These are phyloP conservation scores for Drosophila borborema DNA, from an alignment of 2,888 invertebrate species.

Conservation along the genomic window DNA sequence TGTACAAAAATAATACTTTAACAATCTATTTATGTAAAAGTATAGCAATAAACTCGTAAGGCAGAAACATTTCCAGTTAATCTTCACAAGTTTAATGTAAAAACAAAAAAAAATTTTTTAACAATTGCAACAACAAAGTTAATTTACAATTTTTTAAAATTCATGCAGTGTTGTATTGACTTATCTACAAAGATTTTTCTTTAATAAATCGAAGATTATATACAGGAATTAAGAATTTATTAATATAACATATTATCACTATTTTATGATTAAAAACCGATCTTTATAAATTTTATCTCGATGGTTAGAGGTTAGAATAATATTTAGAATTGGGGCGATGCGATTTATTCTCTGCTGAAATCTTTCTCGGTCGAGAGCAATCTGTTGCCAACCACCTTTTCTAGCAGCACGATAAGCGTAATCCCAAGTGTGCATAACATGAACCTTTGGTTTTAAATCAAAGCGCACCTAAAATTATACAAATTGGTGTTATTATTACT, in stretches of 20 bases:
- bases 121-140: constrained; percentile 15
- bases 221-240: constrained; percentile 56
- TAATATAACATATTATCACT: constrained; percentile 46
- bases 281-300: constrained; percentile 81
- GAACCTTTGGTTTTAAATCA: constrained; percentile 86
- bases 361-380: constrained; percentile 86
- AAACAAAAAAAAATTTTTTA: constrained; percentile 3
- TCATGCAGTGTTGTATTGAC: constrained; percentile 8
- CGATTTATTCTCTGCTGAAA: constrained; percentile 80
- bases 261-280: constrained; percentile 70
- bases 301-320: constrained; percentile 78
- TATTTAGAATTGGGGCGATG: constrained; percentile 70
- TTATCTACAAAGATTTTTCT: constrained; percentile 12
- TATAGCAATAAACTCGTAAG: neutral
- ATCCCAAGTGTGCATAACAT: constrained; percentile 88
- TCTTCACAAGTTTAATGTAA: constrained; percentile 8
- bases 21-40: neutral
- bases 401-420: constrained; percentile 88
- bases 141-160: constrained; percentile 12
- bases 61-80: neutral
- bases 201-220: constrained; percentile 28
- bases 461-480: constrained; percentile 86
- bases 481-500: neutral
- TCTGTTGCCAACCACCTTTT: constrained; percentile 87
- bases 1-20: neutral